Evolutionary conservation across 2,888 invertebrate genomes (phyloP).

Genomic region (Clivina fossor): DNA sequence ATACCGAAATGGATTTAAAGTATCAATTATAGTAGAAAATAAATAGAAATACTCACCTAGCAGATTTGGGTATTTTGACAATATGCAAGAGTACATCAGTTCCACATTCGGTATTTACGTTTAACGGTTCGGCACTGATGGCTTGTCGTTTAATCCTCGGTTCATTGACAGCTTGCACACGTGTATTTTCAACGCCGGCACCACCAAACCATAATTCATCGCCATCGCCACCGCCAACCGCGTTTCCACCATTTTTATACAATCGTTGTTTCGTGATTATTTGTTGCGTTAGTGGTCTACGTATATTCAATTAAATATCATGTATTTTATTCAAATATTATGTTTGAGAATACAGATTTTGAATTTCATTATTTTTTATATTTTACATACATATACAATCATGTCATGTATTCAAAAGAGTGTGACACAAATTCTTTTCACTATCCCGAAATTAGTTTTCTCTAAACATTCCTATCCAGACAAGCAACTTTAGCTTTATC

Average conservation of each 20-base stretch:
- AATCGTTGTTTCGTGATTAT: slow-evolving; percentile 56
- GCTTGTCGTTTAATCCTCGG: slow-evolving; percentile 72
- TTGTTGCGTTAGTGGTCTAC: slow-evolving; percentile 65
- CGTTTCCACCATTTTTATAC: slow-evolving; percentile 44
- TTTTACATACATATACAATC: no score
- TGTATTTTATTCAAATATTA: no score
- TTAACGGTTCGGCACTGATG: slow-evolving; percentile 80
- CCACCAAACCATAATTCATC: slow-evolving; percentile 50
- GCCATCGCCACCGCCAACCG: slow-evolving; percentile 53
- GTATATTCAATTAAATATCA: no score
- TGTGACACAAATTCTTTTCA: no score
- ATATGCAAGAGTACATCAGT: slow-evolving; percentile 62
- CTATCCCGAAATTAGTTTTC: no score
- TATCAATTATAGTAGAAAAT: neutral
- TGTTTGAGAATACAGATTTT: no score
- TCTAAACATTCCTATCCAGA: no score
- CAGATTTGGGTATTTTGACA: slow-evolving; percentile 70
- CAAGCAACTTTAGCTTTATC: no score
- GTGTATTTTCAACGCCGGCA: slow-evolving; percentile 59
- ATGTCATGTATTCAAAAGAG: no score
- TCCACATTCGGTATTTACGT: slow-evolving; percentile 56
- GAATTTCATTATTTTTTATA: no score
- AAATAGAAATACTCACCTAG: slow-evolving; percentile 58
- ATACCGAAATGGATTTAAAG: neutral
- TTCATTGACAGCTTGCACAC: slow-evolving; percentile 58